These are phyloP conservation scores for Pungitius pungitius DNA, from an alignment of 2,113 vertebrate species.

Conservation along the genomic window DNA sequence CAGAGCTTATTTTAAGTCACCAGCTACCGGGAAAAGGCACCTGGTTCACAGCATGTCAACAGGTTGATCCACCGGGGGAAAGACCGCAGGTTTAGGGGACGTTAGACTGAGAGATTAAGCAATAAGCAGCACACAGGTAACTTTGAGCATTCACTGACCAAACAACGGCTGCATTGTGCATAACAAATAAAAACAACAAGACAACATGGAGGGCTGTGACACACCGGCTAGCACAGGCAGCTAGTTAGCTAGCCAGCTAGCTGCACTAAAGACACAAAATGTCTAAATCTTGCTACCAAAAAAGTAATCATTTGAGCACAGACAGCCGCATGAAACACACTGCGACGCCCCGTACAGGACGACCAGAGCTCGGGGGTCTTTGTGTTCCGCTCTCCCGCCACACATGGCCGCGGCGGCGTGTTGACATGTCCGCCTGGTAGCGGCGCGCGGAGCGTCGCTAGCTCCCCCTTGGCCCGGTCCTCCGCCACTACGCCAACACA, in stretches of 20 bases:
- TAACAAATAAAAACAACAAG: not conserved
- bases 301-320: not conserved
- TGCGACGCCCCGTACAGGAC: not conserved
- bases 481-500: conserved; percentile 66
- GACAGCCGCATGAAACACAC: not conserved
- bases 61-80: not conserved
- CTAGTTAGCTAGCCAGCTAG: not conserved
- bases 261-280: not conserved
- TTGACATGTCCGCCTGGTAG: conserved; percentile 57
- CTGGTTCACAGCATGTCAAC: not conserved
- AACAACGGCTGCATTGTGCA: not conserved
- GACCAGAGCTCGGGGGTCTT: not conserved
- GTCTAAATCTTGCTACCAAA: not conserved
- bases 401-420: conserved; percentile 50
- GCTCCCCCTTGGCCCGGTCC: conserved; percentile 64
- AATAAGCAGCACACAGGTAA: not conserved
- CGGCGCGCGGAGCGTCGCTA: conserved; percentile 13
- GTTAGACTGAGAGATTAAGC: not conserved
- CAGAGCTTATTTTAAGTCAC: not conserved
- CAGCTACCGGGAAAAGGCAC: not conserved
- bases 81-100: not conserved
- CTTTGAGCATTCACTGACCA: not conserved
- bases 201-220: not conserved
- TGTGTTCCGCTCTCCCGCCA: not conserved
- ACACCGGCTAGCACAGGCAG: not conserved